These are phyloP conservation scores for Drosophila rellima DNA, from an alignment of 2,888 invertebrate genomes.

Conservation along the genomic window DNA sequence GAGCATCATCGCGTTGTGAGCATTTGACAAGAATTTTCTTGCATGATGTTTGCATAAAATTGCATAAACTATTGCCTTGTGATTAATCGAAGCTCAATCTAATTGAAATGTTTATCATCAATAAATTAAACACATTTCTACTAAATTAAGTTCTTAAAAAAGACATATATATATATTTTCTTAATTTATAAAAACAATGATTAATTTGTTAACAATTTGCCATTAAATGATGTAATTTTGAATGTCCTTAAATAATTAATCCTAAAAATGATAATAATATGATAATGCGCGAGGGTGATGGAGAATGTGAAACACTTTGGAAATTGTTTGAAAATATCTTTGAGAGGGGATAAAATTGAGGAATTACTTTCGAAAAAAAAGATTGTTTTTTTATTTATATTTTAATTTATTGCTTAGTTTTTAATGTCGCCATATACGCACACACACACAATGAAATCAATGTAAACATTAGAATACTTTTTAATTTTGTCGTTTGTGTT, in stretches of 20 bases:
- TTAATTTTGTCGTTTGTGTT: constrained; percentile 73
- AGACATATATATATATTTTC: constrained; percentile 11
- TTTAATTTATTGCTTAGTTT: constrained; percentile 62
- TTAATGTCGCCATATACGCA: constrained; percentile 50
- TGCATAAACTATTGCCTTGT: not conserved
- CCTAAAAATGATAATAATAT: not conserved
- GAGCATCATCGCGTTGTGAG: not conserved
- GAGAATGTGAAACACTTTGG: constrained; percentile 44
- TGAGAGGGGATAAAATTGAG: constrained; percentile 82
- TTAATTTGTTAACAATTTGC: constrained; percentile 11
- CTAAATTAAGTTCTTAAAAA: constrained; percentile 13
- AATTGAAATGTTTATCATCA: constrained; percentile 20
- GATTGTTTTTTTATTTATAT: constrained; percentile 45
- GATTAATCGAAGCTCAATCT: constrained; percentile 19
- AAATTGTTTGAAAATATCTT: constrained; percentile 67
- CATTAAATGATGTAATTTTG: not conserved
- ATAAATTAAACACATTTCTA: not conserved
- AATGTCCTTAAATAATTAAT: not conserved
- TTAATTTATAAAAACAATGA: constrained; percentile 11
- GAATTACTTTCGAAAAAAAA: constrained; percentile 14
- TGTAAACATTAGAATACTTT: constrained; percentile 68
- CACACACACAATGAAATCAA: constrained; percentile 38
- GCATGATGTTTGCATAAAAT: not conserved
- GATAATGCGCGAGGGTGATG: not conserved
- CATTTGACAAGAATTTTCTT: not conserved